Percentiles rank a stretch among this genome's conserved stretches.
Evolutionary conservation across 2,888 invertebrate genomes (phyloP).

Genomic region (Ormyrus rosae): DNA sequence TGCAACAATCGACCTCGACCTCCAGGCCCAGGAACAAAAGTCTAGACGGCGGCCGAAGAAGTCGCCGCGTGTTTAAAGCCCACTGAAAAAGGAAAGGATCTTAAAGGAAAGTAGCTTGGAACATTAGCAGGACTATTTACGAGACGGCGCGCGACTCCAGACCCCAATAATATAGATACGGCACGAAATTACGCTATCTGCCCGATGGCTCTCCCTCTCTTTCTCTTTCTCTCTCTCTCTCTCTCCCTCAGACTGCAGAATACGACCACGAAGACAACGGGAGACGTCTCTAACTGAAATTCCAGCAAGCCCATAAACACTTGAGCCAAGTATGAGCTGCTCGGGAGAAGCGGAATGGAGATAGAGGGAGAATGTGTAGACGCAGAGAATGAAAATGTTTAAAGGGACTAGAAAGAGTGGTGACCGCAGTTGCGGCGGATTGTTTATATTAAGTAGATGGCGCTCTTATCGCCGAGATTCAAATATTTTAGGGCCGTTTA

Average conservation of each 20-base stretch:
- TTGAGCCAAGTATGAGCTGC: conserved; percentile 48
- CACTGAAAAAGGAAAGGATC: conserved; percentile 9
- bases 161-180: conserved; percentile 68
- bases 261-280: conserved; percentile 40
- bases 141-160: conserved; percentile 58
- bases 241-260: neutral
- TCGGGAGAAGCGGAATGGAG: neutral
- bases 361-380: conserved; percentile 13
- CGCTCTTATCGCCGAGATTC: conserved; percentile 24
- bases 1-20: neutral
- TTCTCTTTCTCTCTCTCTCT: too few relatives aligned
- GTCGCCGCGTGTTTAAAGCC: neutral
- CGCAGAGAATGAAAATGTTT: neutral
- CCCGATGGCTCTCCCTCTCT: neutral
- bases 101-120: conserved; percentile 62
- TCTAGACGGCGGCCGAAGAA: neutral
- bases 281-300: conserved; percentile 65
- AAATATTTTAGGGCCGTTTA: conserved; percentile 1
- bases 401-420: neutral
- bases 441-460: conserved; percentile 48
- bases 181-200: conserved; percentile 69
- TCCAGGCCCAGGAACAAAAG: neutral
- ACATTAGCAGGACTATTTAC: conserved; percentile 70
- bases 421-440: conserved; percentile 19
- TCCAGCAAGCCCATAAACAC: conserved; percentile 62